Base-by-base conservation (phyloP, 2,888 invertebrate genomes). In the Chloroclysta siterata region DNA sequence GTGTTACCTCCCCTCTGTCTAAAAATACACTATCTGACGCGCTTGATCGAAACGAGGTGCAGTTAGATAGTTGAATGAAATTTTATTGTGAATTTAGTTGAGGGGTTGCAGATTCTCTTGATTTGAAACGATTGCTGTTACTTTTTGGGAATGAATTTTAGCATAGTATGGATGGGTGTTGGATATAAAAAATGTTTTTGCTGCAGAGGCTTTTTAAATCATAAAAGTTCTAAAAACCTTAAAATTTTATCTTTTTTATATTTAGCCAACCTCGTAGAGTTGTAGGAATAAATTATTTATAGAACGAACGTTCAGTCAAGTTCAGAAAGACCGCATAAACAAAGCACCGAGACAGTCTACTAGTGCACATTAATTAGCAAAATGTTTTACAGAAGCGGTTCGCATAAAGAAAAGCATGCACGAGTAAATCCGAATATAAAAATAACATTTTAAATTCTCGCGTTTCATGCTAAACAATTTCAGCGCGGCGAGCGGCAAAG, bases 1-100 rank as follows among this genome's bases (percentile, higher is more conserved):
- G 90, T 91, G 85, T 88, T 88, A 84, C 77, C 77, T 65, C 70
- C 71, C 72, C 69, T 67, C 57, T 44, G 33, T 55, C 65, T 65
- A 61, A 61, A 61, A 65, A 68, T 68, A 68, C 70, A 65, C 62
- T 65, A 63, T 65, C 63, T 56, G 53, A 52, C 61, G 60, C 59
- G 60, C 63, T 60, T 48, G 48, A 62, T 57, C 60, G 56, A 65
- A 63, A 68, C 64, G 68, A 70, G 68, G 59, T 61, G 66, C 70
- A 62, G 60, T 65, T 63, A 63, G 36, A 54, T 74, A 73, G 72
- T 70, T 72, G 62, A 68, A 59, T 72, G 62, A 67, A 59, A 39
- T 47, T 74, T 66, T 66, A 60, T 66, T 72, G 61, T 68, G 69
- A 63, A 65, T 72, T 73, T 72, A 61, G 66, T 68, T 59, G 62